Evolutionary conservation across 2,888 invertebrate species (phyloP), one percentile per base, ranked within the genome.

Genomic region (Hyposoter didymator): DNA sequence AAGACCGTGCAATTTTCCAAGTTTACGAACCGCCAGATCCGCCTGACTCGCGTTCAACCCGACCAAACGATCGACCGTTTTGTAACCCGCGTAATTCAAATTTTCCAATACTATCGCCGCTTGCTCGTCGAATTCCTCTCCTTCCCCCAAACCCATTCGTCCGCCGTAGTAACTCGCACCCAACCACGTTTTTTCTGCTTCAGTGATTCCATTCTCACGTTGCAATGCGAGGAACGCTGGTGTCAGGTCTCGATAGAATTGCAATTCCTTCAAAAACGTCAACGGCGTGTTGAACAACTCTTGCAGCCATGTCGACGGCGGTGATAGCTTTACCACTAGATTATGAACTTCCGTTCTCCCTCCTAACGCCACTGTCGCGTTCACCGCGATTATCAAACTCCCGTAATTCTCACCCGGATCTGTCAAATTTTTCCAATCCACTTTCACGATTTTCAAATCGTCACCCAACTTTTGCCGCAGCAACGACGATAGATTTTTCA

Each of bases 381-480:
- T 89, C 10, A 94, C 88, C 5, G 92, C 91, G 12, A 93, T 84
- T 72, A 94, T 94, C 14, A 92, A 45, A 78, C 94, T 94, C 2
- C 94, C 94, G 64, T 91, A 94, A 85, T 94, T 94, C 43, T 94
- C 94, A 7, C 94, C 94, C 0, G 94, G 93, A 49, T 92, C 92
- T 0, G 93, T 94, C 17, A 94, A 75, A 39, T 92, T 90, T 62
- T 90, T 93, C 93, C 94, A 94, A 83, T 90, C 87, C 2, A 90
- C 78, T 2, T 90, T 82, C 17, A 90, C 82, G 32, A 94, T 88
- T 28, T 89, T 88, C 0, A 91, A 45, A 3, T 89, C 76, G 0
- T 86, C 70, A 12, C 90, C 91, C 4, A 92, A 70, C 0, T 84
- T 90, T 70, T 92, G 88, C 45, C 87, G 85, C 17, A 94, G 86